A percentile compares a stretch with the other conserved stretches of the same genome.
phyloP scores from a whole-genome alignment of 2,113 vertebrate genomes.

The Cyphomyrus discorhynchus region DNA sequence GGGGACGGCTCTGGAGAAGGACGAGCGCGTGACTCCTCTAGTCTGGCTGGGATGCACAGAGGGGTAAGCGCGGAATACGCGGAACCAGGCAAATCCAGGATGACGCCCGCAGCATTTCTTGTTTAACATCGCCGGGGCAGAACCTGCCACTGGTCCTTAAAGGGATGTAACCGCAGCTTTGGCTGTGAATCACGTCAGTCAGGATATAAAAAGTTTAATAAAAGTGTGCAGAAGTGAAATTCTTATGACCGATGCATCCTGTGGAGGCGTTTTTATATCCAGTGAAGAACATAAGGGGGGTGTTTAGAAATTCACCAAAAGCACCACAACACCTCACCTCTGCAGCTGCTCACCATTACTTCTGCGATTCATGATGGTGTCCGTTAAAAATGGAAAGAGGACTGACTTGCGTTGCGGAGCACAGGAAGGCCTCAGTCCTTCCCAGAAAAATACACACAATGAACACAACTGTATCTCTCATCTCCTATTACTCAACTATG shows the following conservation, averaged over 20 bases:
- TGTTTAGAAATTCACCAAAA: neutral
- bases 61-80: neutral
- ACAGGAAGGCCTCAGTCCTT: conserved; percentile 70
- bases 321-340: conserved; percentile 37
- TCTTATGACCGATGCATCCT: neutral
- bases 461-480: conserved; percentile 66
- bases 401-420: conserved; percentile 65
- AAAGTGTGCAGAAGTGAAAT: neutral
- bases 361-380: conserved; percentile 77
- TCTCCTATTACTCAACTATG: conserved; percentile 54
- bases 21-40: neutral
- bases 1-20: neutral
- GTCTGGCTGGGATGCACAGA: neutral
- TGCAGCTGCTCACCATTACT: conserved; percentile 77
- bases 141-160: neutral
- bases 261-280: neutral
- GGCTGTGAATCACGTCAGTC: neutral
- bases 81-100: neutral
- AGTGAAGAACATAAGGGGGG: neutral
- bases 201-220: neutral
- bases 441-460: conserved; percentile 55
- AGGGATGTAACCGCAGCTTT: neutral
- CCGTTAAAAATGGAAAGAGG: conserved; percentile 76
- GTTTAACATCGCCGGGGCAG: neutral
- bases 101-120: neutral